phyloP scores from a whole-genome alignment of 2,113 vertebrate genomes.

The Athene noctua region DNA sequence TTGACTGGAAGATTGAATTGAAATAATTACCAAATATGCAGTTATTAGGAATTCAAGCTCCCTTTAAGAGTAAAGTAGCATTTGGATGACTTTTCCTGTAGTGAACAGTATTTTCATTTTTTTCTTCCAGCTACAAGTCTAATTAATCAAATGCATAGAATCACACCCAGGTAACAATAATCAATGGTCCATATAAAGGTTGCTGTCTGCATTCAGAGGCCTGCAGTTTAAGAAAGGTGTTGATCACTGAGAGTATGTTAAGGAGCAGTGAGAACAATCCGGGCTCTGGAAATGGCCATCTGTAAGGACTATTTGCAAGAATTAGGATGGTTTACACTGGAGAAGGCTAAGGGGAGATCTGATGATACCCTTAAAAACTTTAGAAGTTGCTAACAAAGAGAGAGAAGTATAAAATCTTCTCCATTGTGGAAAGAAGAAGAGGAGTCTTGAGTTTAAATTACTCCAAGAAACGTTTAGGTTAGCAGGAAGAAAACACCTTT shows the following conservation, averaged over 20 bases:
- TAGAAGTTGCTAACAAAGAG: neutral
- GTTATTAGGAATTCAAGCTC: neutral
- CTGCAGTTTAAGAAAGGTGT: neutral
- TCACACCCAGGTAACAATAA: neutral
- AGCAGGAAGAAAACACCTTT: neutral
- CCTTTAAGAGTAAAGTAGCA: neutral
- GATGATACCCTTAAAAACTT: neutral
- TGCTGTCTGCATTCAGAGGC: neutral
- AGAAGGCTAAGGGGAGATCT: neutral
- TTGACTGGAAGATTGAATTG: neutral
- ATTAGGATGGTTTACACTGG: neutral
- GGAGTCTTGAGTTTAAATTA: neutral
- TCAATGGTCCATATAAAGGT: neutral
- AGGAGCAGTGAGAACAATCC: neutral
- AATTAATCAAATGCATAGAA: neutral
- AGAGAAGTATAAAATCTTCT: neutral
- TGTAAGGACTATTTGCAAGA: neutral
- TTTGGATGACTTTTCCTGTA: neutral
- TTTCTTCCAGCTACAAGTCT: neutral
- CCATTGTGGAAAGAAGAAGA: neutral
- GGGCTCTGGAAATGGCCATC: neutral
- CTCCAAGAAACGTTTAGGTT: neutral
- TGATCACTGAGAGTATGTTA: fast-evolving
- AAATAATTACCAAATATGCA: neutral
- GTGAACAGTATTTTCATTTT: neutral